phyloP scores from a whole-genome alignment of 1,140 invertebrate genomes.

The Muscidifurax raptorellus region DNA sequence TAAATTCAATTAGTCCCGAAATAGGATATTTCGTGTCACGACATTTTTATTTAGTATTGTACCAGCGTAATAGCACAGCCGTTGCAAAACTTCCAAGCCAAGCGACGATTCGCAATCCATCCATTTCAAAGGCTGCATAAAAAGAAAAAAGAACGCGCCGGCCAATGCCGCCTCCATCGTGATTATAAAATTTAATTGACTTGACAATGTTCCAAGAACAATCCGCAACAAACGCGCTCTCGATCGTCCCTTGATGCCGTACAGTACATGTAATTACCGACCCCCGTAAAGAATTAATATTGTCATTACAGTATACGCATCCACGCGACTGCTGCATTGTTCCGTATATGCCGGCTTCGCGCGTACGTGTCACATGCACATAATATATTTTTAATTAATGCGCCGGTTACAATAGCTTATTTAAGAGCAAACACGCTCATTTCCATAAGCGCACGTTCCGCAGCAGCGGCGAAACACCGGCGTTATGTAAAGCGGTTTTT shows the following conservation, averaged over 20 bases:
- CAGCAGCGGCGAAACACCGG: no score
- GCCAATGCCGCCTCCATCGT: conserved; percentile 13
- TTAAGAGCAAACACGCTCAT: conserved; percentile 1
- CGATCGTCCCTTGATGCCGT: background rate
- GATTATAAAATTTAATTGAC: conserved; percentile 42
- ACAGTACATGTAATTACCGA: background rate
- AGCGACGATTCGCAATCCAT: background rate
- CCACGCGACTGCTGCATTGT: no score
- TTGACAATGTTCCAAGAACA: conserved; percentile 47
- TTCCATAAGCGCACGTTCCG: background rate
- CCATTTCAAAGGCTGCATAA: conserved; percentile 3
- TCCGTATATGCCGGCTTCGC: no score
- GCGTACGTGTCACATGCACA: background rate
- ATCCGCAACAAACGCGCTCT: background rate
- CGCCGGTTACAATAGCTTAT: background rate
- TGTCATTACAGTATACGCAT: background rate
- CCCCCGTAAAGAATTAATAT: background rate
- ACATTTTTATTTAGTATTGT: background rate
- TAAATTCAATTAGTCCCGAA: background rate
- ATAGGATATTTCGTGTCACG: background rate
- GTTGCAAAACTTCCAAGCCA: conserved; percentile 19
- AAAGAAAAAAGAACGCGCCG: background rate
- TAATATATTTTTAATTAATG: conserved; percentile 38
- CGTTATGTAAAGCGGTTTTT: background rate
- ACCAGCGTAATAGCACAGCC: background rate